Evolutionary conservation across 2,888 invertebrate genomes (phyloP), one percentile per base, ranked within the genome.

Genomic region (Eubasilissa splendida): DNA sequence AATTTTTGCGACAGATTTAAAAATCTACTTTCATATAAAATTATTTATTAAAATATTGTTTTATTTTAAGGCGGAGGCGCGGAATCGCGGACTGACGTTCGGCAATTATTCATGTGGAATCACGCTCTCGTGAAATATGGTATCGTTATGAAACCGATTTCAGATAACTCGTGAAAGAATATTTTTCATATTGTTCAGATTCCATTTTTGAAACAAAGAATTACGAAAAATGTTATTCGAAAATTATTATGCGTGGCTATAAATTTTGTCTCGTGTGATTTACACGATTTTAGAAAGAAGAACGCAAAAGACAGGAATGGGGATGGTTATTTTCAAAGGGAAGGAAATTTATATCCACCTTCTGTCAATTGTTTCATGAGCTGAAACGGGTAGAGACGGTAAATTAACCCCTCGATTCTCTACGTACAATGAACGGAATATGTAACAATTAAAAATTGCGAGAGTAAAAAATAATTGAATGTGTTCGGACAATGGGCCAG

Each of bases 321-420:
- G 12, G 11, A 3, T 4, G 59, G 42, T 22, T 22, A 42, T 42
- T 33, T 59, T 42, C 66, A 79, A 75, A 74, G 71, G 53, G 59
- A 79, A 68, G 68, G 76, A 76, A 80, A 80, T 68, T 75, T 80
- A 66, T 66, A 76, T 58, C 80, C 76, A 80, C 66, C 70, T 75
- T 76, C 75, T 80, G 73, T 76, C 76, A 80, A 76, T 76, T 80
- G 75, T 75, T 80, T 80, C 76, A 58, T 54, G 52, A 66, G 73
- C 66, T 58, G 80, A 80, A 80, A 79, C 81, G 78, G 79, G 79
- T 74, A 77, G 74, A 59, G 78, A 66, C 65, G 65, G 80, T 76
- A 78, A 79, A 79, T 81, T 81, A 81, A 79, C 81, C 81, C 81
- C 77, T 66, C 9, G 42, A 42, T 12, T 31, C 50, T 31, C 33